Evolutionary conservation across 2,888 invertebrate genomes (phyloP), one percentile per base, ranked within the genome.

Genomic region (Melinaea marsaeus): DNA sequence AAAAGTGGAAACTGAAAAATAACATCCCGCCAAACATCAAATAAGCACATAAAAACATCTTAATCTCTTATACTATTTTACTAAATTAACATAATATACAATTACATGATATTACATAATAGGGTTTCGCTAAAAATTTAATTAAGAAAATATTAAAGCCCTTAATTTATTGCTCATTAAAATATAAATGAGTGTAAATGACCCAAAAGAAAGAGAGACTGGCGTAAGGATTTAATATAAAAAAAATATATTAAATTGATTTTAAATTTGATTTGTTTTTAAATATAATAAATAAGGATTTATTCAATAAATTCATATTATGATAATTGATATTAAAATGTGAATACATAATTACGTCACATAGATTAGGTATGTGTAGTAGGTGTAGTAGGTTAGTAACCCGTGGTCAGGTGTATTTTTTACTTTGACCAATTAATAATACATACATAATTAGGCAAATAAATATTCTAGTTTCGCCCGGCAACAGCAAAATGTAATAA

Each of bases 71-170:
- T 42, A 51, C 22, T 6, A 51, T 32, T 32, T 13, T n/a, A 7
- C n/a, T 48, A n/a, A 48, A 51, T 51, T 51, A 32, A 32, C 32
- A 51, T 51, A 51, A 32, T 51, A 51, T 51, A 22, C 22, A 22
- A 22, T 22, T 22, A 22, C 5, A 51, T 32, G 32, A 51, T 32
- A 51, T 51, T 4, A 51, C 32, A 51, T 51, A 51, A 51, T 22
- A 51, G 47, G 48, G 48, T 48, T 48, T 7, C 4, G 51, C 51
- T 51, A 22, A 32, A 22, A 6, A 32, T 32, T 51, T 3, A 48
- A 7, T 22, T 4, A 22, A 32, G 9, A 51, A 32, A 32, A 11
- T 51, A 51, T 51, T 51, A 51, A 32, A 32, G 32, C 51, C 32
- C 32, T 51, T 32, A 51, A 32, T 51, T 51, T 51, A 51, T 51